These are phyloP conservation scores for Thymelicus lineola DNA, from an alignment of 2,888 invertebrate species.

Conservation along the genomic window DNA sequence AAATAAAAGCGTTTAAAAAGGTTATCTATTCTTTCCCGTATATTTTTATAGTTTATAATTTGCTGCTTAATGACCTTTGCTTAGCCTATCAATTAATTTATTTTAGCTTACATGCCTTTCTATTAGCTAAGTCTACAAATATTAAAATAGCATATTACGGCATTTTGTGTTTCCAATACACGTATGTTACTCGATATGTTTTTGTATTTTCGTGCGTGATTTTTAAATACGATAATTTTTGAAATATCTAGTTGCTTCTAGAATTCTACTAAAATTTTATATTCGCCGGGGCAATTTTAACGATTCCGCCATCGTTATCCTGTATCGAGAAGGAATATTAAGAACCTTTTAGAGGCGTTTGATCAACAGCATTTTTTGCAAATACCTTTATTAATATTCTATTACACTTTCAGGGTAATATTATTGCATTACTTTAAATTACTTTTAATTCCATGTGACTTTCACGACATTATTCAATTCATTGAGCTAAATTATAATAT, in stretches of 20 bases:
- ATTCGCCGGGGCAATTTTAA: slow-evolving; percentile 5
- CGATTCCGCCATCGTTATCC: slow-evolving; percentile 25
- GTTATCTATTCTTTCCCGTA: too few species aligned
- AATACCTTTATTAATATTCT: slow-evolving; percentile 29
- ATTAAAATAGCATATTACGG: too few species aligned
- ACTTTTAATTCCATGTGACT: neutral
- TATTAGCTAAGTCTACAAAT: too few species aligned
- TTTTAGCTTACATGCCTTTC: too few species aligned
- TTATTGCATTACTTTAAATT: slow-evolving; percentile 3
- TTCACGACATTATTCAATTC: neutral
- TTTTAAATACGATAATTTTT: neutral
- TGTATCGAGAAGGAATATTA: slow-evolving; percentile 39
- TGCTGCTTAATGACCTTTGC: too few species aligned
- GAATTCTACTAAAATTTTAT: neutral
- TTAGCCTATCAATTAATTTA: too few species aligned
- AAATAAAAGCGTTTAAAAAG: too few species aligned
- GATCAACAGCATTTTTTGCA: slow-evolving; percentile 32
- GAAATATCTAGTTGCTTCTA: neutral
- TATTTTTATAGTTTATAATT: too few species aligned
- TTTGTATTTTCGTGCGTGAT: neutral
- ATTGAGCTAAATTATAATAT: too few species aligned
- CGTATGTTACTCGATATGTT: too few species aligned
- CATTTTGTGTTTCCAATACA: too few species aligned
- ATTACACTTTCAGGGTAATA: slow-evolving; percentile 14
- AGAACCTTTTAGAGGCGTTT: slow-evolving; percentile 40